Evolutionary conservation across 2,888 invertebrate species (phyloP).

Genomic region (Artemia sinica): DNA sequence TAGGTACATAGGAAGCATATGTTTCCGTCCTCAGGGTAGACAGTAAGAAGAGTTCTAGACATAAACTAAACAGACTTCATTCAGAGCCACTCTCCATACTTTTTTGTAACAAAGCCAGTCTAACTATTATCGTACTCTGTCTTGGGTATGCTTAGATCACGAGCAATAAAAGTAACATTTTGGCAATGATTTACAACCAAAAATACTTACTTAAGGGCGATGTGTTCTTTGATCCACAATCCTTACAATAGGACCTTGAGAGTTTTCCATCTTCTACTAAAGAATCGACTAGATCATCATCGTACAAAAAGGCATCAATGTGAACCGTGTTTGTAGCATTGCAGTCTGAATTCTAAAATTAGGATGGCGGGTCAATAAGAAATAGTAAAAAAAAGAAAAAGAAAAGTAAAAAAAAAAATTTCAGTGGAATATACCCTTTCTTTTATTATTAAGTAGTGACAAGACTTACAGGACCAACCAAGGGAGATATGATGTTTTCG

Average conservation of each 20-base stretch:
- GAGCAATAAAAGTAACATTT: no score
- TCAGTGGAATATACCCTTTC: neutral
- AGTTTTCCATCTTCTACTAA: constrained; percentile 37
- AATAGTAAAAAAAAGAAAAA: no score
- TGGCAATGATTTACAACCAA: no score
- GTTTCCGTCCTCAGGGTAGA: no score
- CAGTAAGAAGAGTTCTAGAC: no score
- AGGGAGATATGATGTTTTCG: constrained; percentile 27
- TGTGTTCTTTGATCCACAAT: constrained; percentile 38
- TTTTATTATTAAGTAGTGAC: neutral
- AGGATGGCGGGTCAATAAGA: neutral
- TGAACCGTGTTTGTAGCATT: constrained; percentile 40
- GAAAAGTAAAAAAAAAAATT: neutral
- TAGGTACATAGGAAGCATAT: no score
- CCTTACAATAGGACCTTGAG: constrained; percentile 36
- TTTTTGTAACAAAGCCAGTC: no score
- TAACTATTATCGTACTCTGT: no score
- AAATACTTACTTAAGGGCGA: constrained; percentile 35
- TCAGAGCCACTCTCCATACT: no score
- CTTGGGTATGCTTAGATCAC: no score
- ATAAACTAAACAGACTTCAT: no score
- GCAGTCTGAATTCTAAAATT: constrained; percentile 38
- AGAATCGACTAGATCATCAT: constrained; percentile 43
- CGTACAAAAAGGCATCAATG: constrained; percentile 52
- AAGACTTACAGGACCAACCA: constrained; percentile 24